Evolutionary conservation across 2,888 invertebrate genomes (phyloP), one percentile per base, ranked within the genome.

Genomic region (Folsomia candida): DNA sequence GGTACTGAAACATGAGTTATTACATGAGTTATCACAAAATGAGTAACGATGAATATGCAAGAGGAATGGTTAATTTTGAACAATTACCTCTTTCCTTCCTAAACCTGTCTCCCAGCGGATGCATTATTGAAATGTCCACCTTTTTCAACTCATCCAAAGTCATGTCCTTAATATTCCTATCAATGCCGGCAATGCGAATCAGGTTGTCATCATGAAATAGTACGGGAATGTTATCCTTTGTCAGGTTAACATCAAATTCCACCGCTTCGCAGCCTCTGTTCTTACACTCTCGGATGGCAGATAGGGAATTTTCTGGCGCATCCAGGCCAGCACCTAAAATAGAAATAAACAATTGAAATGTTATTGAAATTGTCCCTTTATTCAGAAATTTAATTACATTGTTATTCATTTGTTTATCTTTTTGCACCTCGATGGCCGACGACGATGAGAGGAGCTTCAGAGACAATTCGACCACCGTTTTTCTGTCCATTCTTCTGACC

Each of bases 261-360:
- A 94, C 86, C 26, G 89, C 89, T 80, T 86, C 87, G 79, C 91
- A 91, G 0, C 91, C 90, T 76, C 87, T 87, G 66, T 87, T 86
- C 69, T 87, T 87, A 75, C 91, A 90, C 90, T 71, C 68, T 28
- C 87, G 87, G 79, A 92, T 88, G 1, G 92, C 91, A 68, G 87
- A 86, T 75, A 92, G 81, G 75, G 90, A 91, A 82, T 92, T 92
- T 83, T 92, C 92, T 0, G 92, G 92, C 2, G 90, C 91, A 83
- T 92, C 91, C 58, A 89, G 83, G 1, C 74, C 74, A 18, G 70
- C 71, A 4, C 37, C 37, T 37, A 4, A 47, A 47, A 47, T 47
- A 9, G 18, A 18, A 18, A 47, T 47, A 18, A 47, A 47, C 9
- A 47, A 47, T 11, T 47, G 18, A 47, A 47, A 18, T 47, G n/a